Conservation (phyloP, 2,797 vertebrate genomes). For the Eremophila alpestris region DNA sequence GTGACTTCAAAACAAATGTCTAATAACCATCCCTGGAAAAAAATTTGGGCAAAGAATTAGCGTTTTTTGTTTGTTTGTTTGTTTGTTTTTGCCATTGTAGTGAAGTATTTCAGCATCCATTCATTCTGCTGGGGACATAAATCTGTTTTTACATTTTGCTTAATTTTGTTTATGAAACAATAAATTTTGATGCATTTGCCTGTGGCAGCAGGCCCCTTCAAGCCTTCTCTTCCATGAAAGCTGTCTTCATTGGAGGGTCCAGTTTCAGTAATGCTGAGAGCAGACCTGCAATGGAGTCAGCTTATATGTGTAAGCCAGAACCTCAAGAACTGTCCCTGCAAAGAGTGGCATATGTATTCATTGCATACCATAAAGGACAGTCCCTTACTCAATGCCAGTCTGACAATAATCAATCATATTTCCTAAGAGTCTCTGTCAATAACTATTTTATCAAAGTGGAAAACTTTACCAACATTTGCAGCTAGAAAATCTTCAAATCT, state of each 20-base stretch:
- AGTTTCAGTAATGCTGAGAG: background rate
- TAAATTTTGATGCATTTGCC: background rate
- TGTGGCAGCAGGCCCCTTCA: background rate
- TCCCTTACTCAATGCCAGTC: background rate
- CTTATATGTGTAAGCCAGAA: background rate
- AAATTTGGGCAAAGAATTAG: background rate
- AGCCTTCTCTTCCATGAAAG: background rate
- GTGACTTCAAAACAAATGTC: background rate
- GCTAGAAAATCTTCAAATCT: background rate
- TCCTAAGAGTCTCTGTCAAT: background rate
- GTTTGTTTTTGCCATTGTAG: background rate
- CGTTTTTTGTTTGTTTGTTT: background rate
- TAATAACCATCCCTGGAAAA: background rate
- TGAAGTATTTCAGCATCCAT: background rate
- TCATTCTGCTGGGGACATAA: background rate
- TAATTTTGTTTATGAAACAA: background rate
- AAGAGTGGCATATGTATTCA: background rate
- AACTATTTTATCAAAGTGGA: background rate
- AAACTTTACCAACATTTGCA: background rate
- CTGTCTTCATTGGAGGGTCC: background rate
- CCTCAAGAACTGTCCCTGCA: background rate
- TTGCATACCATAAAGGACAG: background rate
- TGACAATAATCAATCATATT: background rate
- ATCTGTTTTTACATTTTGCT: background rate
- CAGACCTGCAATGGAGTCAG: background rate